Percentiles rank a stretch among this genome's conserved stretches.
phyloP scores from a whole-genome alignment of 1,140 invertebrate species.

The Camponotus vicinus region DNA sequence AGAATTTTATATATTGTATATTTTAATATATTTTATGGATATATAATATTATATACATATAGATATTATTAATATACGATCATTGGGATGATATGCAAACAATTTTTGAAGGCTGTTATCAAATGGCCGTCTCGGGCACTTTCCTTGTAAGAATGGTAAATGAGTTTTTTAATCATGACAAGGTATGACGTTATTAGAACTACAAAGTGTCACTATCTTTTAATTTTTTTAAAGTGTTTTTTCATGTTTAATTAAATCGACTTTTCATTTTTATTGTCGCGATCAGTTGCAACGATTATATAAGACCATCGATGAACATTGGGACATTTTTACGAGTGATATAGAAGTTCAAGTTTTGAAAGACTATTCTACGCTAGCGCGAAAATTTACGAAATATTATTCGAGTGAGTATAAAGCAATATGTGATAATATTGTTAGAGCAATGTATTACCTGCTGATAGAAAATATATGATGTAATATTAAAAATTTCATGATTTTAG shows the following conservation, averaged over 20 bases:
- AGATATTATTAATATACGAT: conserved; percentile 15
- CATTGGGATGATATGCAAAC: background rate
- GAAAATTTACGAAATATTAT: conserved; percentile 32
- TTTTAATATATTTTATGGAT: background rate
- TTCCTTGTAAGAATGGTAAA: background rate
- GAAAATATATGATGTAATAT: background rate
- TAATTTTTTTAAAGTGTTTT: background rate
- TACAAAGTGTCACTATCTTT: background rate
- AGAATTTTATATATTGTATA: background rate
- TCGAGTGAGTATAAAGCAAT: background rate
- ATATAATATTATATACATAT: background rate
- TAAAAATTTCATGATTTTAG: background rate
- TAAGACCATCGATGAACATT: conserved; percentile 17
- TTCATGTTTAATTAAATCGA: background rate
- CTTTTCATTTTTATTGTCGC: background rate
- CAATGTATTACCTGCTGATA: background rate
- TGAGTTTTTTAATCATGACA: background rate
- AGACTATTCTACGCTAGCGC: conserved; percentile 4
- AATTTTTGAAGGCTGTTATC: conserved; percentile 13
- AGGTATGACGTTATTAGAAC: conserved; percentile 6
- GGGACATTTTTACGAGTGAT: conserved; percentile 37
- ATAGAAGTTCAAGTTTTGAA: conserved; percentile 16
- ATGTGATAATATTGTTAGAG: too few species aligned
- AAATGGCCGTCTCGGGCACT: background rate
- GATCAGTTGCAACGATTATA: conserved; percentile 32